Percentiles rank a stretch among this genome's conserved stretches.
Evolutionary conservation across 2,888 invertebrate genomes (phyloP).

Genomic region (Drosophila gaucha): DNA sequence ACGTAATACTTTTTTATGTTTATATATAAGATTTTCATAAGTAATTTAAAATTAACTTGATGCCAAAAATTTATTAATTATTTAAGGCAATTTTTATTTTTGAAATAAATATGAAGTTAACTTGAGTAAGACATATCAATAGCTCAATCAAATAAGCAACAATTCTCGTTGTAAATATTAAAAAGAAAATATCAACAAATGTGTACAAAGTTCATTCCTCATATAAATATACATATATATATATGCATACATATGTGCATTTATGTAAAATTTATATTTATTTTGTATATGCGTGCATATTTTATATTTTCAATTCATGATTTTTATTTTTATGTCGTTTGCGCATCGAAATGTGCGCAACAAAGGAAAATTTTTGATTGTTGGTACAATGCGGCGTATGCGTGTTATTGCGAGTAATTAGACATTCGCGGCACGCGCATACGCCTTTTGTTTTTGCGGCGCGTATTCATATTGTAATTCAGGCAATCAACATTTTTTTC

Average conservation of each 20-base stretch:
- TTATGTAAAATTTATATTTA: neutral
- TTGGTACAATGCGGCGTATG: conserved; percentile 39
- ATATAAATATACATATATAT: no score
- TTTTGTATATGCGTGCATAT: neutral
- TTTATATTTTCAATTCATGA: conserved; percentile 1
- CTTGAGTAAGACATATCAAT: no score
- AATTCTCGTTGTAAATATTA: conserved; percentile 2
- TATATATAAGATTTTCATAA: no score
- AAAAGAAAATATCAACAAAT: conserved; percentile 6
- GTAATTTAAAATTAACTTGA: no score
- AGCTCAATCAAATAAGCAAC: neutral
- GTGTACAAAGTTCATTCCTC: no score
- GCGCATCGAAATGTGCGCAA: conserved; percentile 13
- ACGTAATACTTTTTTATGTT: no score
- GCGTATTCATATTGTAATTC: conserved; percentile 48
- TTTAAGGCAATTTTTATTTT: neutral
- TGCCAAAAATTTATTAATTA: no score
- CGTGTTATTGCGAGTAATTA: conserved; percentile 51
- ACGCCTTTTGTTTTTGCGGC: conserved; percentile 35
- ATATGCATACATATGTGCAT: no score
- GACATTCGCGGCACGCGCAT: conserved; percentile 48
- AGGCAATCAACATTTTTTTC: conserved; percentile 29
- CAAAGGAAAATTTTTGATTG: conserved; percentile 23
- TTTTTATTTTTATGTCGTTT: conserved; percentile 7
- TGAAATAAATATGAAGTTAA: neutral